Conservation (phyloP, 2,113 vertebrate species). For the Thymallus thymallus region DNA sequence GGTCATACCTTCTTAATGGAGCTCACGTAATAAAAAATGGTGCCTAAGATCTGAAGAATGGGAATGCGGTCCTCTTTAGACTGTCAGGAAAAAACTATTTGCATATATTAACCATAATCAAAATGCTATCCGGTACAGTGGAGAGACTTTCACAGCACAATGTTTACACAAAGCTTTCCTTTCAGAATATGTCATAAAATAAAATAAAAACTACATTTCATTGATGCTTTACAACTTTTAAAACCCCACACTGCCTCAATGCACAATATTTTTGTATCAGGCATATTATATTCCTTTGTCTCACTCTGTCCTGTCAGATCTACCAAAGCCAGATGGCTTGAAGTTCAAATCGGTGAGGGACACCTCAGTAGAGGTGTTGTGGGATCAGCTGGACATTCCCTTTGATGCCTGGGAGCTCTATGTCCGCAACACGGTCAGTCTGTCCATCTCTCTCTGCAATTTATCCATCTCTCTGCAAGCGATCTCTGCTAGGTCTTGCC, state of each 20-base stretch:
- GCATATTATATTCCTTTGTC: constrained; percentile 13
- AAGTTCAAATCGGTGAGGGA: constrained; percentile 90
- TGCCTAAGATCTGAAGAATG: too few relatives aligned
- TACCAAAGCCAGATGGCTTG: constrained; percentile 88
- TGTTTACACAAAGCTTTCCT: too few relatives aligned
- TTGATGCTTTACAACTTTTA: background rate
- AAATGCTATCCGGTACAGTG: too few relatives aligned
- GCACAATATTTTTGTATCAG: background rate
- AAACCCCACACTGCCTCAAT: background rate
- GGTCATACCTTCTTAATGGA: constrained; percentile 16
- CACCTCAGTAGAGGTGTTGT: constrained; percentile 87
- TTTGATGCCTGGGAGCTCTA: constrained; percentile 91
- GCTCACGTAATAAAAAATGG: too few relatives aligned
- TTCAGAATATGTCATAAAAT: too few relatives aligned
- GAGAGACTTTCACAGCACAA: too few relatives aligned
- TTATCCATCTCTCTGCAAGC: constrained; percentile 1
- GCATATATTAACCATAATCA: too few relatives aligned
- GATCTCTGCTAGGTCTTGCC: constrained; percentile 8
- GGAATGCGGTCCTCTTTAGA: too few relatives aligned
- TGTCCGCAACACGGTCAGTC: constrained; percentile 85
- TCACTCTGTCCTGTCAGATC: constrained; percentile 65
- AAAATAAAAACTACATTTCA: too few relatives aligned
- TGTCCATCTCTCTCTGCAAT: constrained; percentile 7
- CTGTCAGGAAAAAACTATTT: too few relatives aligned
- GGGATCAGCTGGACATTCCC: constrained; percentile 87